Conservation (phyloP, 2,888 invertebrate species). For the Erebia aethiops region DNA sequence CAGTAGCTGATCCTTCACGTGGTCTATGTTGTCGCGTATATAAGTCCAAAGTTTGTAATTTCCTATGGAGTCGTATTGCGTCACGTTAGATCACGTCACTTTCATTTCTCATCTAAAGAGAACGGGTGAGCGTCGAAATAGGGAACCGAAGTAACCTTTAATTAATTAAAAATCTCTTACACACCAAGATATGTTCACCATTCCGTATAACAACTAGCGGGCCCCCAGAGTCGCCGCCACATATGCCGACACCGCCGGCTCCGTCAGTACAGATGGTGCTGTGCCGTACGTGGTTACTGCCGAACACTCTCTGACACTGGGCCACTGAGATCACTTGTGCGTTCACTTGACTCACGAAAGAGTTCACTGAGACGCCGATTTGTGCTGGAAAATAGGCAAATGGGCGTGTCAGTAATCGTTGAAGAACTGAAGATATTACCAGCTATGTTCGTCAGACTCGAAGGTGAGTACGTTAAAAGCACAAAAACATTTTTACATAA, state of each 20-base stretch:
- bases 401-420: not conserved
- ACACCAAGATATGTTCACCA: conserved; percentile 44
- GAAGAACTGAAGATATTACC: not conserved
- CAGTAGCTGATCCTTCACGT: no score
- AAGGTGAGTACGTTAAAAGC: no score
- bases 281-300: conserved; percentile 31
- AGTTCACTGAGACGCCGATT: conserved; percentile 39
- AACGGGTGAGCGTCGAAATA: no score
- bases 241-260: conserved; percentile 47
- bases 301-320: conserved; percentile 45
- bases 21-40: no score
- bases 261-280: conserved; percentile 50
- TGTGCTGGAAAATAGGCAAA: conserved; percentile 28
- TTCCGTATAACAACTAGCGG: conserved; percentile 42
- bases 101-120: no score
- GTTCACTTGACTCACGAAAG: conserved; percentile 45
- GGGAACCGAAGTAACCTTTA: no score
- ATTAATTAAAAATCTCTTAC: not conserved
- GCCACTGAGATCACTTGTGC: conserved; percentile 46
- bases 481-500: no score
- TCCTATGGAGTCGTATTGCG: no score
- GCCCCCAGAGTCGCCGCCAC: conserved; percentile 51
- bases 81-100: no score
- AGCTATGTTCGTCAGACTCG: no score
- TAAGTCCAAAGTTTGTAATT: no score